Base-by-base conservation (phyloP, 2,797 vertebrate species). In the Hyperoplus lanceolatus region DNA sequence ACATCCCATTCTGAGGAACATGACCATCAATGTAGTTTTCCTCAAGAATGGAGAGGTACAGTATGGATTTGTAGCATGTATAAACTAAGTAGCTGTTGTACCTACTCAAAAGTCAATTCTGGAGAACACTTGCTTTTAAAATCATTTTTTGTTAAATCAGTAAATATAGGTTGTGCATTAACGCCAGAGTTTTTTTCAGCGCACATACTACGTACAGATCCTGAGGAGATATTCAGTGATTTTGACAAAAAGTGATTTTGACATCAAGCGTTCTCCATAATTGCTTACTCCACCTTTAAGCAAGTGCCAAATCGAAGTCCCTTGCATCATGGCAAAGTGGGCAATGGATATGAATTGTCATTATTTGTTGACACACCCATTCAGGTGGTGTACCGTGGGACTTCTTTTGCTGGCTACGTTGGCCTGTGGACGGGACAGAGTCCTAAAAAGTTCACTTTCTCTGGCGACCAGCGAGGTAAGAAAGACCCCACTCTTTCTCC, bases 361-460 rank as follows among this genome's bases (percentile, higher is more conserved):
- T 56, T 42, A 29, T 65, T 63, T 62, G 6, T 39, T 61, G 21
- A 11, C 16, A 2, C 56, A 1, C 6, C 1, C 63, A 50, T 94
- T 53, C 92, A 99, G 98, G 82, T 96, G 18, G 94, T 85, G 0
- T 99, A 97, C 85, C 94, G 80, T 51, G 97, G 98, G 72, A 99
- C 98, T 0, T 96, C 98, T 0, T 99, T 99, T 71, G 72, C 97
- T 4, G 97, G 97, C 41, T 99, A 98, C 0, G 93, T 99, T 1
- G 98, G 97, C 8, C 79, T 99, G 64, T 99, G 97, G 98, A 99
- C 98, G 0, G 98, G 97, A 46, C 97, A 99, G 73, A 97, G 96
- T 80, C 95, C 97, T 0, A 88, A 95, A 75, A 97, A 96, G 85
- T 99, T 99, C 80, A 98, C 97, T 0, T 4, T 99, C 66, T 96